Percentiles rank a stretch among this genome's conserved stretches.
phyloP scores from a whole-genome alignment of 2,888 invertebrate species.

The Yponomeuta evonymella region DNA sequence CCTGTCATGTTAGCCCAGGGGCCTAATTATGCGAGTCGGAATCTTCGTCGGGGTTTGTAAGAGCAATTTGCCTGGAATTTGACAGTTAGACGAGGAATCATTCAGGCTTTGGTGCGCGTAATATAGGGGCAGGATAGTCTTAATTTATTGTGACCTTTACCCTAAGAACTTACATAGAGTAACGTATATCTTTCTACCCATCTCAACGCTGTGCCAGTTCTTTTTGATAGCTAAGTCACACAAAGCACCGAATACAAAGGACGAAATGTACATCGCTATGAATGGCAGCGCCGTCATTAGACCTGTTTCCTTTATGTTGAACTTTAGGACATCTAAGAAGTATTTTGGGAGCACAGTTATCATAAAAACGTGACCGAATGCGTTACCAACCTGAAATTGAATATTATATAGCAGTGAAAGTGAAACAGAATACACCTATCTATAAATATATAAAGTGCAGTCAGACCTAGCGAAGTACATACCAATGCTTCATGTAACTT shows the following conservation, averaged over 20 bases:
- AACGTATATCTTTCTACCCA: conserved; percentile 49
- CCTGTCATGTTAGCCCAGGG: too few species aligned
- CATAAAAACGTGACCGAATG: conserved; percentile 77
- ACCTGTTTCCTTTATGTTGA: conserved; percentile 70
- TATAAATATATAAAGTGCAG: too few species aligned
- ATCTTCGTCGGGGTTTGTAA: too few species aligned
- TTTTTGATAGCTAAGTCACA: conserved; percentile 55
- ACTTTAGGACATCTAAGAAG: conserved; percentile 71
- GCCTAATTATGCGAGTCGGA: too few species aligned
- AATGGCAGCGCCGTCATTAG: conserved; percentile 72
- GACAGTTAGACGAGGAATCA: too few species aligned
- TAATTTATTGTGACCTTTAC: neutral
- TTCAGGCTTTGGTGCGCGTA: too few species aligned
- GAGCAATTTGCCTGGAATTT: too few species aligned
- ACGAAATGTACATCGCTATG: conserved; percentile 70
- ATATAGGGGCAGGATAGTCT: too few species aligned
- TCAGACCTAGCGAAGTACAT: too few species aligned
- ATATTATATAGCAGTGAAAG: neutral
- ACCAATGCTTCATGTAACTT: too few species aligned
- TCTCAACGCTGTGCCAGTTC: conserved; percentile 36
- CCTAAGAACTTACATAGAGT: conserved; percentile 43
- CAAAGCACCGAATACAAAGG: conserved; percentile 58
- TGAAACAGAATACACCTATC: too few species aligned
- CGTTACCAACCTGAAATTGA: conserved; percentile 63
- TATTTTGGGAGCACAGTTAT: conserved; percentile 76